Percentiles rank a stretch among this genome's conserved stretches.
Evolutionary conservation across 1,140 invertebrate species (phyloP).

Genomic region (Calephelis nemesis): DNA sequence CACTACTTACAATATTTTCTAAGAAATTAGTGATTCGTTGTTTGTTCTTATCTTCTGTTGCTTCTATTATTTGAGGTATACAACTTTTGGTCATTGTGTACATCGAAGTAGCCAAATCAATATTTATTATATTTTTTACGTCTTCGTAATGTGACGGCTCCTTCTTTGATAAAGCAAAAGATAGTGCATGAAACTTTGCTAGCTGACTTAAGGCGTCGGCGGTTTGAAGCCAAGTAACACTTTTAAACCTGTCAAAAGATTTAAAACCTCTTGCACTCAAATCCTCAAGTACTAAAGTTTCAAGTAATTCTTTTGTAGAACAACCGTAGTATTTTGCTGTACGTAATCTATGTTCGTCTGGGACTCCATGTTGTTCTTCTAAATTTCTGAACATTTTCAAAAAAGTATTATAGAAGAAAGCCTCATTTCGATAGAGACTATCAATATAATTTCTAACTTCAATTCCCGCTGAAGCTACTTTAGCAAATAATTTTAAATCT

Average conservation of each 20-base stretch:
- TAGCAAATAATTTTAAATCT: conserved; percentile 35
- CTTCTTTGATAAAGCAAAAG: conserved; percentile 40
- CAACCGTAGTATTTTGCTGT: conserved; percentile 4
- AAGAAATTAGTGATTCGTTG: conserved; percentile 30
- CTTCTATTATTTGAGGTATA: conserved; percentile 24
- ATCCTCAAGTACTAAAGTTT: too few relatives aligned
- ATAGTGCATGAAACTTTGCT: conserved; percentile 32
- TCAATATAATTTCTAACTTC: conserved; percentile 31
- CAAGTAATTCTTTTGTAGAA: conserved; percentile 42
- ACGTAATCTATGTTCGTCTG: conserved; percentile 33
- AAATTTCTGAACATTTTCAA: conserved; percentile 39
- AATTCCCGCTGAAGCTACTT: conserved; percentile 44
- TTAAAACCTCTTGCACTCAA: too few relatives aligned
- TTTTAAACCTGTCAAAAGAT: too few relatives aligned
- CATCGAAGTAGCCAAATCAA: conserved; percentile 7
- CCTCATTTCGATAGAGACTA: conserved; percentile 44
- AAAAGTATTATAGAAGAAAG: conserved; percentile 41
- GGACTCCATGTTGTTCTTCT: conserved; percentile 37
- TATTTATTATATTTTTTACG: conserved; percentile 2
- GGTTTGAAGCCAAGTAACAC: too few relatives aligned
- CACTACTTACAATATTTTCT: not conserved
- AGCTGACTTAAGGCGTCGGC: too few relatives aligned
- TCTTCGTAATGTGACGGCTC: conserved; percentile 38
- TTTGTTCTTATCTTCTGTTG: conserved; percentile 32
- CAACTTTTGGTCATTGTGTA: conserved; percentile 24